Evolutionary conservation across 2,113 vertebrate species (phyloP).

Genomic region (Myotis davidii): DNA sequence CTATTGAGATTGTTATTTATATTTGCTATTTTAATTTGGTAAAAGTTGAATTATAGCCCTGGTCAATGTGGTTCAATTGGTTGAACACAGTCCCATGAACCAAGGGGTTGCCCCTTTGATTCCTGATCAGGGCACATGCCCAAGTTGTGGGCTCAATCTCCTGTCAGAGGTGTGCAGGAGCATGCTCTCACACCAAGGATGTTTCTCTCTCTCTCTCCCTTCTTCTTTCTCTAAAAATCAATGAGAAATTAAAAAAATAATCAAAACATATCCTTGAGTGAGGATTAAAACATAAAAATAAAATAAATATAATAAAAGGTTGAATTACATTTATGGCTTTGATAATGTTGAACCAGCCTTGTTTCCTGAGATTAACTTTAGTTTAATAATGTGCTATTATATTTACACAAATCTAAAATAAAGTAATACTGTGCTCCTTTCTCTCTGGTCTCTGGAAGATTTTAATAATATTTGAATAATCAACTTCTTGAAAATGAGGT

Average conservation of each 20-base stretch:
- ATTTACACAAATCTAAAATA: slow-evolving; percentile 20
- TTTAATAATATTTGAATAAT: background rate
- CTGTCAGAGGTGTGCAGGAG: too few species aligned
- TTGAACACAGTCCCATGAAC: too few species aligned
- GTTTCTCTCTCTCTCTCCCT: too few species aligned
- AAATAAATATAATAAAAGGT: background rate
- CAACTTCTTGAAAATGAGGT: background rate
- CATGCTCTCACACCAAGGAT: too few species aligned
- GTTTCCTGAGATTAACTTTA: background rate
- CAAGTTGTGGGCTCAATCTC: too few species aligned
- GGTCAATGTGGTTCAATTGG: too few species aligned
- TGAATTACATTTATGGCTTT: background rate
- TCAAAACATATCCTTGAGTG: too few species aligned
- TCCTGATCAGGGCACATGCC: too few species aligned
- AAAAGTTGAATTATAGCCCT: background rate
- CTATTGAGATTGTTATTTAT: background rate
- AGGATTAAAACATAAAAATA: too few species aligned
- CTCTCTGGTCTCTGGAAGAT: background rate
- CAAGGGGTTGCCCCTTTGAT: too few species aligned
- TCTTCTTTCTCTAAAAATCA: too few species aligned
- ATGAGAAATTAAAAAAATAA: too few species aligned
- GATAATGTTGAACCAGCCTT: background rate
- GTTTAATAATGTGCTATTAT: background rate
- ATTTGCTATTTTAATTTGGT: slow-evolving; percentile 16
- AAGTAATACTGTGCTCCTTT: background rate